phyloP scores from a whole-genome alignment of 30 jellyfish, hydroid and myxozoan species.

The Chrysaora quinquecirrha region DNA sequence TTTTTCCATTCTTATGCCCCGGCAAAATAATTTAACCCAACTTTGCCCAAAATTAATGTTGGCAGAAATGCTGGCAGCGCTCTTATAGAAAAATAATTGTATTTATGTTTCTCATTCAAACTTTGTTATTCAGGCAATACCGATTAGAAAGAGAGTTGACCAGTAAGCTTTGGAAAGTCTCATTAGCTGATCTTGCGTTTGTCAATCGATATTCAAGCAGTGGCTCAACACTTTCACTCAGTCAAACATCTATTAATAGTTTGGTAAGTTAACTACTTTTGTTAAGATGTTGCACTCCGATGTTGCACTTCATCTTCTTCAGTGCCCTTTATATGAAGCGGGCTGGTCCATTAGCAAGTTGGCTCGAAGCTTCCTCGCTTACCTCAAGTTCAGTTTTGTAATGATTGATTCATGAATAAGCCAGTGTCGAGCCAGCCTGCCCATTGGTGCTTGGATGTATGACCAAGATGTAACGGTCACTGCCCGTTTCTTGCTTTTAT shows the following conservation, averaged over 20 bases:
- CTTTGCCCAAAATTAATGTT: no score
- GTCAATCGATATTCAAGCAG: slow-evolving; percentile 62
- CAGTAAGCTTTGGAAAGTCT: slow-evolving; percentile 91
- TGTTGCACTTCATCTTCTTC: not conserved
- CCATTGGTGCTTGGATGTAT: no score
- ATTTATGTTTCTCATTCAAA: not conserved
- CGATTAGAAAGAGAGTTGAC: slow-evolving; percentile 85
- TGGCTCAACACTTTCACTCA: slow-evolving; percentile 43
- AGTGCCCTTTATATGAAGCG: not conserved
- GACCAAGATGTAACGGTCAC: no score
- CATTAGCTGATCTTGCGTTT: slow-evolving; percentile 59
- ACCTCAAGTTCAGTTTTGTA: no score
- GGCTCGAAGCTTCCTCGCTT: no score
- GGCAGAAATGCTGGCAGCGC: no score
- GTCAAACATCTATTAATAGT: slow-evolving; percentile 65
- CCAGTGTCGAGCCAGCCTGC: no score
- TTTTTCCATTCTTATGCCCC: no score
- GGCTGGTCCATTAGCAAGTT: not conserved
- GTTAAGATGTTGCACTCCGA: not conserved
- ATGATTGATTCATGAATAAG: no score
- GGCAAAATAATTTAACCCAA: no score
- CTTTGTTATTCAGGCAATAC: slow-evolving; percentile 69
- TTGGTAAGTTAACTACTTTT: slow-evolving; percentile 7
- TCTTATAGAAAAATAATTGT: no score
- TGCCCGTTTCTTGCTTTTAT: no score